A percentile compares a stretch with the other conserved stretches of the same genome.
Conservation (phyloP, 1,140 invertebrate species). For the Solenopsis invicta region DNA sequence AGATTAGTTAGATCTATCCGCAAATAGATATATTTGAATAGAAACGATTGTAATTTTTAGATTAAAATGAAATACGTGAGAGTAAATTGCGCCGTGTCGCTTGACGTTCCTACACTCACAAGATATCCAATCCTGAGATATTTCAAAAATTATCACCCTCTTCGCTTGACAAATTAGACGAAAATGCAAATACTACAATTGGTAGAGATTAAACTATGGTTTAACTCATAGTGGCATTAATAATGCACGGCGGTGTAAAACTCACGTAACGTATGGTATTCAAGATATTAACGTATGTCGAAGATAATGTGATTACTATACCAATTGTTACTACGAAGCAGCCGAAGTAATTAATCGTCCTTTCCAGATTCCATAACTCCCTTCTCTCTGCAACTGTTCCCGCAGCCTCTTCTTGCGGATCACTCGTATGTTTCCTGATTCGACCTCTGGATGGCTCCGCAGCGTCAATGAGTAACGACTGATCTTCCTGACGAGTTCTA, state of each 20-base stretch:
- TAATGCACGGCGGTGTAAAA: constrained; percentile 89
- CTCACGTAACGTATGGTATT: constrained; percentile 88
- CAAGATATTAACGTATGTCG: constrained; percentile 89
- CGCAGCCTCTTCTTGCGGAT: background rate
- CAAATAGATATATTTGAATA: background rate
- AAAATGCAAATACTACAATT: background rate
- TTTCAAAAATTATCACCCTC: background rate
- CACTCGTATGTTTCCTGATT: background rate
- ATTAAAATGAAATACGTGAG: background rate
- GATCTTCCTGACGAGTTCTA: background rate
- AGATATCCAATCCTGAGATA: background rate
- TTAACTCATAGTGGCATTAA: constrained; percentile 84
- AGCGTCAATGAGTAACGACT: constrained; percentile 71
- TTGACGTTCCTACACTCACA: background rate
- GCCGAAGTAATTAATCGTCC: constrained; percentile 83
- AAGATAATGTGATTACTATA: constrained; percentile 87
- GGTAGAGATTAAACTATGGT: background rate
- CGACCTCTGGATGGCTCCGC: constrained; percentile 37
- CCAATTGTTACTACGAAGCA: constrained; percentile 87
- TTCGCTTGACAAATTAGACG: background rate
- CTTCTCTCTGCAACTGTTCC: background rate
- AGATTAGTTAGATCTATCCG: background rate
- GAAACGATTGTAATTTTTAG: background rate
- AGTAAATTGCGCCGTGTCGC: background rate
- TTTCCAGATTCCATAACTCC: constrained; percentile 22